Evolutionary conservation across 1,140 invertebrate species (phyloP).

Genomic region (Bombus fervidus): DNA sequence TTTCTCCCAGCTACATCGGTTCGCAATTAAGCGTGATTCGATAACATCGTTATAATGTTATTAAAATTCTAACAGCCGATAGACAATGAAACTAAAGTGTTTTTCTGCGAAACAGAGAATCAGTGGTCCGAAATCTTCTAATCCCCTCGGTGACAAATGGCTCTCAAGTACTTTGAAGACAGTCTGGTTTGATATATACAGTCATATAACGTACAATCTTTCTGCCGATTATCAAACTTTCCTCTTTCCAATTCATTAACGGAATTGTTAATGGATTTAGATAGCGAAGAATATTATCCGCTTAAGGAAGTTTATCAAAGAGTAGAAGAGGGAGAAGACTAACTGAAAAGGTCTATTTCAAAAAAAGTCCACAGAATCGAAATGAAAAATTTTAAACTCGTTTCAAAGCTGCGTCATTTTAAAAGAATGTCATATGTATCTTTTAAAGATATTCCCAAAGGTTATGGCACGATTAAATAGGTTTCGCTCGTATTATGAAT

Average conservation of each 20-base stretch:
- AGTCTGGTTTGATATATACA: constrained; percentile 74
- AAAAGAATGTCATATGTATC: neutral
- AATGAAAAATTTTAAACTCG: neutral
- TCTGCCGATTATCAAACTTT: constrained; percentile 67
- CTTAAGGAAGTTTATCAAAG: neutral
- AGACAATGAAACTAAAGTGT: neutral
- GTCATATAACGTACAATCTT: neutral
- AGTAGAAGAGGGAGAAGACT: neutral
- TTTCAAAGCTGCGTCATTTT: neutral
- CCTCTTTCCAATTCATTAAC: neutral
- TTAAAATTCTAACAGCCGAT: neutral
- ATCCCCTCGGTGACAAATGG: neutral
- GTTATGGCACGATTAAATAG: neutral
- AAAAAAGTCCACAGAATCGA: neutral
- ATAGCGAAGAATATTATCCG: neutral
- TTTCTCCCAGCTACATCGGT: neutral
- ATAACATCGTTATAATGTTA: neutral
- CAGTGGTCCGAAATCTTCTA: neutral
- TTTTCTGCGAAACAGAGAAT: neutral
- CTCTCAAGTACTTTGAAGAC: constrained; percentile 67
- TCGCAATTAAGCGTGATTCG: constrained; percentile 19
- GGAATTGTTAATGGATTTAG: neutral
- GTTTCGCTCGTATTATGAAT: neutral
- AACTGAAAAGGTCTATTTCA: neutral
- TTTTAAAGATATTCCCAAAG: constrained; percentile 28